Conservation (phyloP, 1,140 invertebrate species). For the Habropoda laboriosa region DNA sequence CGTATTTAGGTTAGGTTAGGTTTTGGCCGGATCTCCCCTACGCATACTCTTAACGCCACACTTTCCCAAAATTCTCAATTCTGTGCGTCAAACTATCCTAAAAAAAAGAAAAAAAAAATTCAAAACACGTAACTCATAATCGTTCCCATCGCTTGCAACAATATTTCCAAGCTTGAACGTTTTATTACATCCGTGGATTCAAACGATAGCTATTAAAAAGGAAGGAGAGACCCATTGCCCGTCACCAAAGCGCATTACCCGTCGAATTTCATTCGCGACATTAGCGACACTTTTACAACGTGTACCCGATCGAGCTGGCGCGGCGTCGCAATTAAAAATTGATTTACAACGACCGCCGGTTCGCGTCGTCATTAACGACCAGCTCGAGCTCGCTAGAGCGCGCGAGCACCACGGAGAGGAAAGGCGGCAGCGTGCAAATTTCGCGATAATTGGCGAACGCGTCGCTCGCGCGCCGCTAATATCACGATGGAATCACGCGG, state of each 20-base stretch:
- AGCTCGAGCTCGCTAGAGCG: neutral
- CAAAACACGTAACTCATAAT: too few species aligned
- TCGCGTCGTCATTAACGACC: slow-evolving; percentile 26
- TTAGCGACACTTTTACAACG: slow-evolving; percentile 20
- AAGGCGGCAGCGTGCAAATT: slow-evolving; percentile 27
- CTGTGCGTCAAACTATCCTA: too few species aligned
- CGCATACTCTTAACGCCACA: too few species aligned
- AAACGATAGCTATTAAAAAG: neutral
- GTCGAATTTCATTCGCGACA: slow-evolving; percentile 11
- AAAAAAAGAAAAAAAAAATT: too few species aligned
- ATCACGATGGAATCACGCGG: slow-evolving; percentile 35
- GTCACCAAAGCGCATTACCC: neutral
- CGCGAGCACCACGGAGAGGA: neutral
- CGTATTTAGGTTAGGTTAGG: too few species aligned
- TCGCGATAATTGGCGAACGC: slow-evolving; percentile 44
- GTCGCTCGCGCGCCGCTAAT: slow-evolving; percentile 19
- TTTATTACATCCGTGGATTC: neutral
- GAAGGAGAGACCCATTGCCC: neutral
- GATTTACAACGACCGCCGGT: slow-evolving; percentile 31
- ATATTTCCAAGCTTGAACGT: neutral
- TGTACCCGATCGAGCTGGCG: neutral
- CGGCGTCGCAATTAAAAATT: slow-evolving; percentile 45
- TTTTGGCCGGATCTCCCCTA: too few species aligned
- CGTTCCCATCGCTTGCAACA: neutral
- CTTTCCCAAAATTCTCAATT: too few species aligned